Evolutionary conservation across 2,797 vertebrate species (phyloP).

Genomic region (Hoplostethus atlanticus): DNA sequence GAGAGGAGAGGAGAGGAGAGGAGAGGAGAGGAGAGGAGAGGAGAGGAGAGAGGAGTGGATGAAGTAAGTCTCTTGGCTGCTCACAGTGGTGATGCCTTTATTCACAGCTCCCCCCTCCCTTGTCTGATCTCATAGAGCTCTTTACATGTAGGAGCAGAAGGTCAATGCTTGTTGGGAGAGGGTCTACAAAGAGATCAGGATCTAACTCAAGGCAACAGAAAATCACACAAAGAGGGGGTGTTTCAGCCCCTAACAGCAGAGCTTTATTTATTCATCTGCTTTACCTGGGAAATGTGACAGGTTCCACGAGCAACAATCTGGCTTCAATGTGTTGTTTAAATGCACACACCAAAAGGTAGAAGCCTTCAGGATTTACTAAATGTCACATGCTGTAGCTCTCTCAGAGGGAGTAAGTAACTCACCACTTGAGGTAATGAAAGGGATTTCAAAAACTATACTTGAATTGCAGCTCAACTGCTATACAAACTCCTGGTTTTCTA

Average conservation of each 20-base stretch:
- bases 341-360: constrained; percentile 67
- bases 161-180: constrained; percentile 79
- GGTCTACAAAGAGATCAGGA: constrained; percentile 75
- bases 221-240: constrained; percentile 56
- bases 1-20: constrained; percentile 40
- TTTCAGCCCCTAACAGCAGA: constrained; percentile 45
- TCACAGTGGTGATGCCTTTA: constrained; percentile 77
- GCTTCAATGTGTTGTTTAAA: constrained; percentile 80
- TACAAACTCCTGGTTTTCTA: constrained; percentile 21
- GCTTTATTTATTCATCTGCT: constrained; percentile 79
- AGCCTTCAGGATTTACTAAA: constrained; percentile 67
- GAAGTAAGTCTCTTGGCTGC: constrained; percentile 71
- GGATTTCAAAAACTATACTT: constrained; percentile 56
- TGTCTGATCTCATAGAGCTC: constrained; percentile 73
- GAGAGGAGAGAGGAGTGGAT: constrained; percentile 72
- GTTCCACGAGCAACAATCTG: constrained; percentile 58
- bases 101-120: constrained; percentile 68
- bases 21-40: constrained; percentile 11
- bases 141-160: constrained; percentile 80
- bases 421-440: constrained; percentile 64
- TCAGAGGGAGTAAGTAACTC: constrained; percentile 56
- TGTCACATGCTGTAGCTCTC: constrained; percentile 60
- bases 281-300: constrained; percentile 77
- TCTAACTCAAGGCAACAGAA: constrained; percentile 74
- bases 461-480: constrained; percentile 32